Conservation (phyloP, 1,140 invertebrate species). For the Matsumurasca onukii region DNA sequence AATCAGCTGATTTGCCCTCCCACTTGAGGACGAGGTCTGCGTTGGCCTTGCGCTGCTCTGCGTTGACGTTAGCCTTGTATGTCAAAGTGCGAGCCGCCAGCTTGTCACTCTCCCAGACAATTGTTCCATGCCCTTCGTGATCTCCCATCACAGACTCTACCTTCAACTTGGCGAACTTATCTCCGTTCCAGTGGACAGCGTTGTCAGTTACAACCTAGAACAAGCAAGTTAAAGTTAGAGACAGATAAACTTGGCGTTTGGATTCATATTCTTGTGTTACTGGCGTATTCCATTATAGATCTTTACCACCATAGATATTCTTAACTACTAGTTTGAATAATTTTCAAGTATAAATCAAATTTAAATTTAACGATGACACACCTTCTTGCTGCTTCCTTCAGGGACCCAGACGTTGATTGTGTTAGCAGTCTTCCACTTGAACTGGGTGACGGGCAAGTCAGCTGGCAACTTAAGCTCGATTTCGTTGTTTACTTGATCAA, state of each 20-base stretch:
- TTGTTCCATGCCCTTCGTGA: neutral
- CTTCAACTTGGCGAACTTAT: constrained; percentile 33
- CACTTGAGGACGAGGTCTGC: constrained; percentile 19
- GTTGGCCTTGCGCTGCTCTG: constrained; percentile 16
- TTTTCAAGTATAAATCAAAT: no score
- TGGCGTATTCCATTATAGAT: no score
- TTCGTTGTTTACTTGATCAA: constrained; percentile 28
- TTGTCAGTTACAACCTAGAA: constrained; percentile 25
- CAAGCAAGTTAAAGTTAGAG: no score
- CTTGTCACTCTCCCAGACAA: constrained; percentile 28
- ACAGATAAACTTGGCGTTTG: no score
- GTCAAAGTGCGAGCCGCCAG: constrained; percentile 25
- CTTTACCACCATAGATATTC: no score
- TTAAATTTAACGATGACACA: no score
- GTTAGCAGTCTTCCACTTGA: no score
- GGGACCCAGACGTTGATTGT: no score
- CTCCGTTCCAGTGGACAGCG: constrained; percentile 31
- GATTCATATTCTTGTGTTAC: no score
- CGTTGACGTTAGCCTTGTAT: constrained; percentile 23
- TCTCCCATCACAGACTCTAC: constrained; percentile 13
- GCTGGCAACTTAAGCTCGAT: constrained; percentile 32
- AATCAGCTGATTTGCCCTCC: constrained; percentile 44
- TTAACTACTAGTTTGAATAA: no score
- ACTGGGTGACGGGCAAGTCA: constrained; percentile 25
- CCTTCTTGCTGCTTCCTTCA: no score